Base-by-base conservation (phyloP, 2,797 vertebrate genomes). In the Oryzias sinensis region DNA sequence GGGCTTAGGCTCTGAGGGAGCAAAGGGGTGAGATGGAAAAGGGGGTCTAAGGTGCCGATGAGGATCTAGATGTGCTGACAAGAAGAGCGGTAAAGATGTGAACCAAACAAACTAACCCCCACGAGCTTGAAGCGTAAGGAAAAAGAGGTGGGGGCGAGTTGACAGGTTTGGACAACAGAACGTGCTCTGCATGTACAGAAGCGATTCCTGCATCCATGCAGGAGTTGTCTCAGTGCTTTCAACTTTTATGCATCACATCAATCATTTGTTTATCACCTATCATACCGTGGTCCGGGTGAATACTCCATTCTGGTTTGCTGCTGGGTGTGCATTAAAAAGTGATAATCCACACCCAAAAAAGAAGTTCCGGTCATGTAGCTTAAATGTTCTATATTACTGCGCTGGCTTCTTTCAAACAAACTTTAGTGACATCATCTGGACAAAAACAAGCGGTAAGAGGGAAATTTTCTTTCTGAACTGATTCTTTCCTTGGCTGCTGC, bases 1-100 rank as follows among this genome's bases (percentile, higher is more conserved):
- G 48, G 53, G 49, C 56, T 68, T 48, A 50, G 62, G 57, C 47
- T 37, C 57, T 59, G 25, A 68, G 67, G 56, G 43, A 68, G 65
- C 50, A 48, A 45, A 76, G 70, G 56, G 51, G 68, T 70, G 44
- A 16, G 74, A 67, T 73, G 68, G 62, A 61, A 56, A 61, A 56
- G 52, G 68, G 68, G 61, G 60, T 71, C 17, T 61, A 75, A 64
- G 74, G 77, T 83, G 68, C 67, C n/a, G 18, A 15, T 0, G 64
- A 77, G 80, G 83, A 81, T 87, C 85, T 70, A 70, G 79, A 88
- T 80, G 87, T 92, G 87, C 83, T 91, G 90, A 93, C 91, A 89
- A 89, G 85, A 90, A 81, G 85, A 74, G 79, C 87, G 86, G 91
- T 68, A 77, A 81, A 84, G 82, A 87, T 77, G 62, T 80, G 81